Conservation (phyloP, 2,888 invertebrate species). For the Cephus sareptanus region DNA sequence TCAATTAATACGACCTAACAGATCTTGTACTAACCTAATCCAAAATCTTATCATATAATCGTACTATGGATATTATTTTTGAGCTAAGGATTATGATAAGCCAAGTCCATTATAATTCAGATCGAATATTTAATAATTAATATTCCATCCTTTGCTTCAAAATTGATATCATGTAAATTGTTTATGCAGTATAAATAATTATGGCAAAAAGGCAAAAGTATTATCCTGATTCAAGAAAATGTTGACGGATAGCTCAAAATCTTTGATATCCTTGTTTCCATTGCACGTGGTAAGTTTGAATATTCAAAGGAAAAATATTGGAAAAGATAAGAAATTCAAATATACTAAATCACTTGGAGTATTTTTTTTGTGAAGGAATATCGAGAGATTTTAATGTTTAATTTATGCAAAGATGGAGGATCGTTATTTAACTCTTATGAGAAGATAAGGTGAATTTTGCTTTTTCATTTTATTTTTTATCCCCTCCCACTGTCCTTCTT, state of each 20-base stretch:
- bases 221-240: background rate
- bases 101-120: background rate
- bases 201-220: too few species aligned
- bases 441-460: background rate
- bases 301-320: background rate
- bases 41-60: background rate
- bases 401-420: background rate
- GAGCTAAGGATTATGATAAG: background rate
- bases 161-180: background rate
- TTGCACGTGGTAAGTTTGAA: background rate
- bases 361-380: background rate
- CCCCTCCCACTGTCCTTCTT: background rate
- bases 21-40: background rate
- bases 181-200: background rate
- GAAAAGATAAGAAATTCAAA: background rate
- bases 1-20: background rate
- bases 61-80: background rate
- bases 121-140: background rate
- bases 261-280: background rate
- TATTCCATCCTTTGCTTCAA: background rate
- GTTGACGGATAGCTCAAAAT: background rate
- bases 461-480: background rate
- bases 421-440: background rate
- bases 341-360: background rate
- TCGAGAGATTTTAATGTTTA: background rate